These are phyloP conservation scores for Popillia japonica DNA, from an alignment of 1,140 invertebrate genomes.

Conservation along the genomic window DNA sequence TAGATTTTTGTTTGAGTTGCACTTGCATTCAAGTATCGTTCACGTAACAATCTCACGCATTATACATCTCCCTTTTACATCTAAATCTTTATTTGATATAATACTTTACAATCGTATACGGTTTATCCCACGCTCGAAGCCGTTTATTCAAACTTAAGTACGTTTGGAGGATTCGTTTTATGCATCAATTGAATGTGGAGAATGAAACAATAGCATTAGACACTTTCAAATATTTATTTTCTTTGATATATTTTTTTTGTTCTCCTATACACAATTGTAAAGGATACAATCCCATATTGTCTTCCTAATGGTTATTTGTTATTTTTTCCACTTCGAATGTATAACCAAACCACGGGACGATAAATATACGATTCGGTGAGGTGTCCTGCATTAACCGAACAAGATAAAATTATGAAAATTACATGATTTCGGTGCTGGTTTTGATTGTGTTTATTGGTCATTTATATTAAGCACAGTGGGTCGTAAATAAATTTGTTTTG, in stretches of 20 bases:
- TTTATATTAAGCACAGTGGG: conserved; percentile 15
- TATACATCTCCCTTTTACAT: background rate
- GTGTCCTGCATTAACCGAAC: background rate
- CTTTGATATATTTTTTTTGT: background rate
- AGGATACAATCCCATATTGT: conserved; percentile 23
- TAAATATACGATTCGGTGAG: conserved; percentile 29
- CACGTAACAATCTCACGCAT: background rate
- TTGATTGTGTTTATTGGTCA: conserved; percentile 9
- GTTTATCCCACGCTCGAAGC: background rate
- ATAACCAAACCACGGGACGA: background rate
- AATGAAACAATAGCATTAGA: conserved; percentile 17
- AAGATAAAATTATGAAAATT: conserved; percentile 36
- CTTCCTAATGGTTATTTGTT: conserved; percentile 25
- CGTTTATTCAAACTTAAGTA: conserved; percentile 16
- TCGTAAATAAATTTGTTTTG: conserved; percentile 27
- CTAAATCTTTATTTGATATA: conserved; percentile 30
- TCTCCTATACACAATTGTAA: background rate
- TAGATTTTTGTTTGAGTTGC: conserved; percentile 23
- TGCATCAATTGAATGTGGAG: background rate
- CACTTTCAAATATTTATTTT: conserved; percentile 12
- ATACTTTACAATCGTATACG: background rate
- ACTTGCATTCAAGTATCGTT: conserved; percentile 12
- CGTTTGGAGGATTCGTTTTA: background rate
- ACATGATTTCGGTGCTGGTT: conserved; percentile 22
- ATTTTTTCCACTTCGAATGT: background rate